Conservation (phyloP, 2,113 vertebrate species). For the Phrynosoma platyrhinos region DNA sequence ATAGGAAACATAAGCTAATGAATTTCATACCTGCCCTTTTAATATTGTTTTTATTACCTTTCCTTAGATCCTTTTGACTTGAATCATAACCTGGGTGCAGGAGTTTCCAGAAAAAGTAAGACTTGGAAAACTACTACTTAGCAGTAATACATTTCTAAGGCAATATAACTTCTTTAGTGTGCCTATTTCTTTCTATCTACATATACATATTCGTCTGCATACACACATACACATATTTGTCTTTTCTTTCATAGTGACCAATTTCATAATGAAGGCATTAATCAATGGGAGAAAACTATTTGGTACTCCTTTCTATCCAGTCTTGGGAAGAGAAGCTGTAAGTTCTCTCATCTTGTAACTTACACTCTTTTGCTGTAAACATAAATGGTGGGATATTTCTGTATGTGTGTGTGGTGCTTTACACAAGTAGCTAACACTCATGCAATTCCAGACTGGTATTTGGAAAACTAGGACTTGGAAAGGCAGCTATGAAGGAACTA, state of each 20-base stretch:
- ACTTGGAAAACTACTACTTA: constrained; percentile 12
- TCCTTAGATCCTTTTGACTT: constrained; percentile 96
- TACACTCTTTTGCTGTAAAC: neutral
- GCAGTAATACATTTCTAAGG: constrained; percentile 37
- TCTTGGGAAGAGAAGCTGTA: constrained; percentile 91
- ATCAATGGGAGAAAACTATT: constrained; percentile 98
- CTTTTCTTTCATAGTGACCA: constrained; percentile 88
- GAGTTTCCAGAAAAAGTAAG: constrained; percentile 99
- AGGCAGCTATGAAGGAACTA: no score
- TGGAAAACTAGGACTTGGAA: no score
- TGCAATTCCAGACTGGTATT: neutral
- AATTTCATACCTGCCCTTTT: neutral
- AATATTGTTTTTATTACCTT: constrained; percentile 28
- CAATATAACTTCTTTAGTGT: constrained; percentile 12
- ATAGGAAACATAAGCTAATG: neutral
- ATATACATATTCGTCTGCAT: no score
- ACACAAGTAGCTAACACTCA: neutral
- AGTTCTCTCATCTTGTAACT: constrained; percentile 60
- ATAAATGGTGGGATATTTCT: neutral
- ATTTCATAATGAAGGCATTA: constrained; percentile 99
- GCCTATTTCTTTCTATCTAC: no score
- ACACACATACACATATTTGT: constrained; percentile 31
- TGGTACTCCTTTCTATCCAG: constrained; percentile 92
- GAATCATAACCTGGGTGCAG: constrained; percentile 98
- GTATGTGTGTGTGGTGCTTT: neutral